Percentiles rank a stretch among this genome's conserved stretches.
phyloP scores from a whole-genome alignment of 2,888 invertebrate species.

The Eupithecia abbreviata region DNA sequence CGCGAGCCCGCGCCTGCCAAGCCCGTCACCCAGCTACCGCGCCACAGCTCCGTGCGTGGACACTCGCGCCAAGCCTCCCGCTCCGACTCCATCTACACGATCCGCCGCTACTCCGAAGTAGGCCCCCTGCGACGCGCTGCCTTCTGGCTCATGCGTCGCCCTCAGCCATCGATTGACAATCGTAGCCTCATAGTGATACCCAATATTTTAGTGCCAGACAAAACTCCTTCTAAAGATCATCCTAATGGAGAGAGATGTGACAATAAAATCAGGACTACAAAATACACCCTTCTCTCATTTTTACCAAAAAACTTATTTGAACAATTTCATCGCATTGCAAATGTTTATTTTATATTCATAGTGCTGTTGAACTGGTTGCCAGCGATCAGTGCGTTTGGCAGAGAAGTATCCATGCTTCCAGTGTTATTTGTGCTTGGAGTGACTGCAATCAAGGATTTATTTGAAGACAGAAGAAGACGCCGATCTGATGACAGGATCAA shows the following conservation, averaged over 20 bases:
- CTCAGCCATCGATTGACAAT: conserved; percentile 86
- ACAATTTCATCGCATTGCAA: conserved; percentile 98
- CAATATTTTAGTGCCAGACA: conserved; percentile 92
- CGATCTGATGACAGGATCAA: conserved; percentile 97
- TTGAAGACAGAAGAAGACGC: conserved; percentile 95
- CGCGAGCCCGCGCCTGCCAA: conserved; percentile 84
- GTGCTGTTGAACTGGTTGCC: conserved; percentile 98
- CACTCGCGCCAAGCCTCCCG: conserved; percentile 95
- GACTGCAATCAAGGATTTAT: conserved; percentile 96
- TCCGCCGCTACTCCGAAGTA: conserved; percentile 89
- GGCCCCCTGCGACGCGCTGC: conserved; percentile 88
- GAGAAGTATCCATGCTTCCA: conserved; percentile 97
- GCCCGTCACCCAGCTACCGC: conserved; percentile 61
- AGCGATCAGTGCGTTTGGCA: conserved; percentile 96
- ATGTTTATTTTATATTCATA: conserved; percentile 98
- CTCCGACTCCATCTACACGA: conserved; percentile 94
- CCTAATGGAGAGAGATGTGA: conserved; percentile 92
- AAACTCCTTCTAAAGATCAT: conserved; percentile 90
- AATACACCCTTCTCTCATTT: conserved; percentile 96
- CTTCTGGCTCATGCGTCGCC: conserved; percentile 84
- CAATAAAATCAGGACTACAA: conserved; percentile 96
- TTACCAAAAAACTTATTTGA: conserved; percentile 97
- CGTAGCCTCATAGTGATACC: conserved; percentile 90
- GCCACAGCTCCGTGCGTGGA: conserved; percentile 77
- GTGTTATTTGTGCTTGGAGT: conserved; percentile 97